These are phyloP conservation scores for Operophtera brumata DNA, from an alignment of 2,888 invertebrate genomes.

Conservation along the genomic window DNA sequence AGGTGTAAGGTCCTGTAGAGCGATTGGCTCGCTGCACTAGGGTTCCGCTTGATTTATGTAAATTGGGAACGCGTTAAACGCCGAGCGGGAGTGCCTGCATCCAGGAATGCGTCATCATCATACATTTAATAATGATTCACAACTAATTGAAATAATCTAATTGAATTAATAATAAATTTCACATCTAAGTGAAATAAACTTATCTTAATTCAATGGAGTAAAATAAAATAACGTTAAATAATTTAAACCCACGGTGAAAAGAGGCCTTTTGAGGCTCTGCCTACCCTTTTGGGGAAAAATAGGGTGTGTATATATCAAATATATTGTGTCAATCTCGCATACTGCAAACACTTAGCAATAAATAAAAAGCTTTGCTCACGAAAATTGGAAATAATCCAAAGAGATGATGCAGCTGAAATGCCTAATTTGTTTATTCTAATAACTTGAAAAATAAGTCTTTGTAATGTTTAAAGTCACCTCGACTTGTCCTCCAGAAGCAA, in stretches of 20 bases:
- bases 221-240: no score
- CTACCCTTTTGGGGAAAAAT: no score
- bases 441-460: conserved; percentile 18
- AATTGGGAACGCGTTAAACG: conserved; percentile 50
- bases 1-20: conserved; percentile 45
- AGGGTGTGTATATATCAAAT: no score
- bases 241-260: no score
- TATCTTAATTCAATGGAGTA: no score
- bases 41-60: conserved; percentile 60
- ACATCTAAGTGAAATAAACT: no score
- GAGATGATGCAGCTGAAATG: conserved; percentile 6
- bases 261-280: no score
- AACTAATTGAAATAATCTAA: no score
- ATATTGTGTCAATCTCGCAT: conserved; percentile 1
- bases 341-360: background rate
- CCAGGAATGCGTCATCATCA: conserved; percentile 43
- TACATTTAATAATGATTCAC: conserved; percentile 28
- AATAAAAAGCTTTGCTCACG: background rate
- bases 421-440: conserved; percentile 12
- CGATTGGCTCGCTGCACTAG: conserved; percentile 38
- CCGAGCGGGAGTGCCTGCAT: conserved; percentile 34
- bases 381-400: conserved; percentile 5
- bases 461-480: conserved; percentile 19
- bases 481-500: conserved; percentile 15
- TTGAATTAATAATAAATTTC: no score